Base-by-base conservation (phyloP, 2,888 invertebrate species). In the Alviniconcha strummeri region DNA sequence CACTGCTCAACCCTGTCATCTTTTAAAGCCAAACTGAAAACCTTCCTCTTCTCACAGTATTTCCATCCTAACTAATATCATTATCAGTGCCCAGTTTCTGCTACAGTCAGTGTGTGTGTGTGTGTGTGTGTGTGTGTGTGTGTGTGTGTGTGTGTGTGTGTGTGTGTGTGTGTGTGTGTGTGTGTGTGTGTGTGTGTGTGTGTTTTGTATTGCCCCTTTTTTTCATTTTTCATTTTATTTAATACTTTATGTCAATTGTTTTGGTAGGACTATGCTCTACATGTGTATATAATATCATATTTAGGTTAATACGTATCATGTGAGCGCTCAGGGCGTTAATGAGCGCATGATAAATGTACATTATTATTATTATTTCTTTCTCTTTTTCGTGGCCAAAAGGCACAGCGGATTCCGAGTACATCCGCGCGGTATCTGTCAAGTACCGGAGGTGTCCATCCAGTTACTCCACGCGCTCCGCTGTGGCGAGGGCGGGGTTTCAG, bases 341-440 rank as follows among this genome's bases (percentile, higher is more conserved):
- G 0, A 36, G 36, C 36, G 36, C 69, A 69, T 0, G 7, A 69
- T n/a, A 6, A 69, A 19, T 71, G 19, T 17, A 5, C 9, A 8
- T 19, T n/a, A 19, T n/a, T 19, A 9, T 60, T 13, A 60, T 60
- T 11, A 13, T 36, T 36, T 64, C 17, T 69, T 8, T 69, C 69
- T 69, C n/a, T 69, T 69, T 69, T 69, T 69, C 17, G 1, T 69
- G 9, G 15, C n/a, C 17, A 11, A n/a, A 57, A 80, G 80, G 80
- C 55, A 80, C 80, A 5, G 80, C 80, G 17, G 80, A 80, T 13
- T 69, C 80, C 3, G 80, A 80, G n/a, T 80, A 80, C 80, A 80
- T 80, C 55, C 80, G 80, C 9, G 80, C 80, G 17, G n/a, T 80
- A 6, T 80, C 80, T 1, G 80, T 80, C 55, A 80, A 69, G 69